phyloP scores from a whole-genome alignment of 2,797 vertebrate species.

The Vireo griseus region DNA sequence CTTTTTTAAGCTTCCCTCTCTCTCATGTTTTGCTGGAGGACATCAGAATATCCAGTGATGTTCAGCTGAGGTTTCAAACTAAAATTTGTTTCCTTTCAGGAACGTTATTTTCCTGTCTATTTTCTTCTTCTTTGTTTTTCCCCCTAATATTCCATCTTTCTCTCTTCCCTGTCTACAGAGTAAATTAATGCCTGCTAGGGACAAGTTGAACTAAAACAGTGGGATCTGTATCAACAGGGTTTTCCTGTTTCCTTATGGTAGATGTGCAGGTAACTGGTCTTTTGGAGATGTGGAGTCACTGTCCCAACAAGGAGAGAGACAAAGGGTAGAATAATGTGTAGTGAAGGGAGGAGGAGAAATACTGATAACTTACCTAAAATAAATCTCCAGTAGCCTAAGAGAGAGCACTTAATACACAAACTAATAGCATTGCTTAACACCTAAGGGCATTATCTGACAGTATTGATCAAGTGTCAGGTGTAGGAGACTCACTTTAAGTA shows the following conservation, averaged over 20 bases:
- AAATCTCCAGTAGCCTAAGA: not conserved
- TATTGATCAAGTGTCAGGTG: not conserved
- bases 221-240: accelerated
- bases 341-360: not conserved
- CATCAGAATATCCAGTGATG: slow-evolving; percentile 31
- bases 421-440: not conserved
- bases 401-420: not conserved
- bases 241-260: not conserved
- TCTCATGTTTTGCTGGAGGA: slow-evolving; percentile 56
- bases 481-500: not conserved
- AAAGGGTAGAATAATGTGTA: not conserved
- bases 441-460: not conserved
- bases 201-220: not conserved
- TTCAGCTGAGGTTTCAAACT: slow-evolving; percentile 27
- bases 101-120: not conserved
- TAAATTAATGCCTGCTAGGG: not conserved
- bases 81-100: slow-evolving; percentile 33
- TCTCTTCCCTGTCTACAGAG: not conserved
- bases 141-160: not conserved
- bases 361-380: not conserved
- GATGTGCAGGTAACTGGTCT: not conserved
- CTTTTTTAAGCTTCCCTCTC: slow-evolving; percentile 37
- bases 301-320: not conserved
- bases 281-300: not conserved
- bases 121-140: not conserved